Evolutionary conservation across 2,797 vertebrate genomes (phyloP), one percentile per base, ranked within the genome.

Genomic region (Notolepis coatsorum): DNA sequence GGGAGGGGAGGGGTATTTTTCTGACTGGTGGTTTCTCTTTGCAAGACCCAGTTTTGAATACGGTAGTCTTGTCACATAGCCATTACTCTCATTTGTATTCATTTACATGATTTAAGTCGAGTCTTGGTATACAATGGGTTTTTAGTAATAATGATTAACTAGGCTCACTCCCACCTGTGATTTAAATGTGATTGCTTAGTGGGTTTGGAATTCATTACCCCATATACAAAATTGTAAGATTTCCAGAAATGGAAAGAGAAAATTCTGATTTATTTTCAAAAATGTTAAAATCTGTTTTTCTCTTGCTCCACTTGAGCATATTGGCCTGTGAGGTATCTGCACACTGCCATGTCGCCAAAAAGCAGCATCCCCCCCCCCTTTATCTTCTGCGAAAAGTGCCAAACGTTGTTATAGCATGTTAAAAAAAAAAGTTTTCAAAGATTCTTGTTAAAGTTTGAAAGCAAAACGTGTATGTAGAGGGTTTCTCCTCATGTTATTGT

Each of bases 401-500:
- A 97, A 96, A 90, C 90, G 93, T 95, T 93, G 93, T 92, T 95
- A 94, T 92, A 94, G 90, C 93, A 92, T 97, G 96, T 98, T 97
- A 94, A 97, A 98, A 97, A 94, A 97, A 98, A 96, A 93, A 88
- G 93, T 89, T 89, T 88, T 80, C 64, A 81, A 86, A 80, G 51
- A 68, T 54, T 27, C 64, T 65, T 85, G 78, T 80, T 52, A n/a
- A 69, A 45, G 58, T 82, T 86, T 80, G 62, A 68, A 82, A 82
- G 77, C 48, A 73, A 75, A 71, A 73, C n/a, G 68, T 75, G 74
- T 86, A 73, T 81, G 80, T 86, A 43, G 84, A 90, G 79, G 79
- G 90, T 91, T 93, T 94, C 94, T 94, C 95, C 95, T 96, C 96
- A 94, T 95, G 95, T 95, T n/a, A 95, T 95, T 96, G 95, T 97